Conservation (phyloP, 2,113 vertebrate genomes). For the Nicator chloris region DNA sequence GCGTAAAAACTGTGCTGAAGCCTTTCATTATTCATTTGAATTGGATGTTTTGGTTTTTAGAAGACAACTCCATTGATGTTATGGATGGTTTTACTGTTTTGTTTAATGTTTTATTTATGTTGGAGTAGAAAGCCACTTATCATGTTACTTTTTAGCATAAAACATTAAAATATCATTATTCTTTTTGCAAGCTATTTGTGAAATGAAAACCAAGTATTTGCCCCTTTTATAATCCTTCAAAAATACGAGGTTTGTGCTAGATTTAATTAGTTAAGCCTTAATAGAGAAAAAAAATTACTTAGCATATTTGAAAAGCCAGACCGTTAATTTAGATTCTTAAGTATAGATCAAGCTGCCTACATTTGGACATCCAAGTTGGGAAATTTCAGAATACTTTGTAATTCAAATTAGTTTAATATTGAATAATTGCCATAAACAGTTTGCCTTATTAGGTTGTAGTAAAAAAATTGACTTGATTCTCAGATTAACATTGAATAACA, state of each 20-base stretch:
- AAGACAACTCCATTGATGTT: background rate
- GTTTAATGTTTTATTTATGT: slow-evolving; percentile 34
- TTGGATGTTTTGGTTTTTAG: slow-evolving; percentile 23
- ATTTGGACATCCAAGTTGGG: background rate
- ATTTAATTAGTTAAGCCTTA: background rate
- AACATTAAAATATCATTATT: background rate
- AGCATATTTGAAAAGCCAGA: background rate
- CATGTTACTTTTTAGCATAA: background rate
- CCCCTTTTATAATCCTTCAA: background rate
- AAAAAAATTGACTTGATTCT: background rate
- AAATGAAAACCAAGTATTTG: background rate
- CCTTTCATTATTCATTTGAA: slow-evolving; percentile 51
- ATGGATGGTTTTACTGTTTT: background rate
- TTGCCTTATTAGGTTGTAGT: background rate
- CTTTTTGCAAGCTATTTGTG: background rate
- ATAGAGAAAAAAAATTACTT: background rate
- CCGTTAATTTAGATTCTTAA: background rate
- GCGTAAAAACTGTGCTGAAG: slow-evolving; percentile 13
- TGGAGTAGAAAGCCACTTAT: background rate
- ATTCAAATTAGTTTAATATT: background rate
- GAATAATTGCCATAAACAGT: background rate
- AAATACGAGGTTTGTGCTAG: background rate
- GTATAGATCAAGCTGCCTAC: background rate
- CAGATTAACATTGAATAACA: background rate
- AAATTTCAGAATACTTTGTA: background rate